phyloP scores from a whole-genome alignment of 2,888 invertebrate species.

The Maniola hyperantus region DNA sequence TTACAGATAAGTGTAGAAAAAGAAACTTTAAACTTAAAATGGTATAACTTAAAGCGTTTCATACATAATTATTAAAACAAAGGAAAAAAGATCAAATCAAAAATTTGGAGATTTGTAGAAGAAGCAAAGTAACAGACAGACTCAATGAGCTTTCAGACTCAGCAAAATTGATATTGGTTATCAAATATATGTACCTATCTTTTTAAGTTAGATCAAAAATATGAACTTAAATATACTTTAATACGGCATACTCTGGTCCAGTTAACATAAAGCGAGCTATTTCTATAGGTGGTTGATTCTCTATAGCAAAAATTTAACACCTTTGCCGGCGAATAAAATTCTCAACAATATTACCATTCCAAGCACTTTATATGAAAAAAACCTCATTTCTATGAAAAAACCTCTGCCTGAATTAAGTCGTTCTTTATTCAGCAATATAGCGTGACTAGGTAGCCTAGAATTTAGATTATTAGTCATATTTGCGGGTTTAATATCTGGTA shows the following conservation, averaged over 20 bases:
- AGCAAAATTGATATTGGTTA: too few species aligned
- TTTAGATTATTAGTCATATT: slow-evolving; percentile 18
- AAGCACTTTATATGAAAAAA: slow-evolving; percentile 15
- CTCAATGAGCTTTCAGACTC: too few species aligned
- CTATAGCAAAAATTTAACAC: slow-evolving; percentile 3
- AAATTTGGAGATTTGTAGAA: too few species aligned
- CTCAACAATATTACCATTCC: slow-evolving; percentile 4
- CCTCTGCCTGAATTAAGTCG: slow-evolving; percentile 28
- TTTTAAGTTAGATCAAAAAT: too few species aligned
- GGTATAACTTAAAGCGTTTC: too few species aligned
- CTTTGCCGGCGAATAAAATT: slow-evolving; percentile 3
- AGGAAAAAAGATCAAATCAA: too few species aligned
- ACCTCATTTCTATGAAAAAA: slow-evolving; percentile 26
- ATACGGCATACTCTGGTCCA: not conserved
- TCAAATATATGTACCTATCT: too few species aligned
- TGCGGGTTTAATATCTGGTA: slow-evolving; percentile 3
- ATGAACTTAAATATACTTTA: not conserved
- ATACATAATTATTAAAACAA: too few species aligned
- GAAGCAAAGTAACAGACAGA: too few species aligned
- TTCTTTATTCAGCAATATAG: slow-evolving; percentile 24
- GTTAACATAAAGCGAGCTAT: slow-evolving; percentile 4
- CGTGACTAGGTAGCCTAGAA: slow-evolving; percentile 24
- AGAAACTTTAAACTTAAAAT: too few species aligned
- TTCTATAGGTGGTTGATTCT: not conserved
- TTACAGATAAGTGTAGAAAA: too few species aligned